Evolutionary conservation across 2,888 invertebrate genomes (phyloP).

Genomic region (Drosophila merina): DNA sequence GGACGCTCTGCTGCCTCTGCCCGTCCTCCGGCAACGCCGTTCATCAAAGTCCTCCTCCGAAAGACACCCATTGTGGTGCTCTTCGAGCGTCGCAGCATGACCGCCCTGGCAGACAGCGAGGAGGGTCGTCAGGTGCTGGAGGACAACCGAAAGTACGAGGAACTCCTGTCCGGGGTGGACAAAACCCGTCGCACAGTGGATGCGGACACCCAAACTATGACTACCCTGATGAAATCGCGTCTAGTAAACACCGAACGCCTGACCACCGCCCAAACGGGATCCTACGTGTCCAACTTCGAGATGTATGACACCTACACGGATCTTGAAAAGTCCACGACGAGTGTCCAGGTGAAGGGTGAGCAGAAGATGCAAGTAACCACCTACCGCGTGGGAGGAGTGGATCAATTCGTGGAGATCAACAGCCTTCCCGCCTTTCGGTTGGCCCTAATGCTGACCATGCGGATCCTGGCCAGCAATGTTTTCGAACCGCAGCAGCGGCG

Average conservation of each 20-base stretch:
- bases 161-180: conserved; percentile 88
- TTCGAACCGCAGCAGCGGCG: conserved; percentile 88
- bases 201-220: conserved; percentile 89
- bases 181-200: conserved; percentile 86
- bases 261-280: conserved; percentile 85
- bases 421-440: conserved; percentile 85
- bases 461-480: conserved; percentile 89
- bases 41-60: conserved; percentile 87
- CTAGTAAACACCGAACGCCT: conserved; percentile 86
- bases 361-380: conserved; percentile 84
- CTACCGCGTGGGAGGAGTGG: conserved; percentile 76
- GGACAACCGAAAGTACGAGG: conserved; percentile 88
- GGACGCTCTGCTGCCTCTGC: conserved; percentile 8
- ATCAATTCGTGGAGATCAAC: conserved; percentile 74
- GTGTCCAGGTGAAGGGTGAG: conserved; percentile 83
- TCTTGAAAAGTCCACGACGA: conserved; percentile 81
- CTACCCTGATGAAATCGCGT: conserved; percentile 87
- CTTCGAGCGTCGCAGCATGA: conserved; percentile 87
- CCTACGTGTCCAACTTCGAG: conserved; percentile 91
- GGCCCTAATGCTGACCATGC: conserved; percentile 88
- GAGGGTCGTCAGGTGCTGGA: conserved; percentile 86
- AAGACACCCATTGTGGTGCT: conserved; percentile 88
- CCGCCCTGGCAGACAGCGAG: conserved; percentile 86
- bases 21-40: conserved; percentile 82
- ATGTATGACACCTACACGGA: conserved; percentile 89